Evolutionary conservation across 2,113 vertebrate species (phyloP), one percentile per base, ranked within the genome.

Genomic region (Asarcornis scutulata): DNA sequence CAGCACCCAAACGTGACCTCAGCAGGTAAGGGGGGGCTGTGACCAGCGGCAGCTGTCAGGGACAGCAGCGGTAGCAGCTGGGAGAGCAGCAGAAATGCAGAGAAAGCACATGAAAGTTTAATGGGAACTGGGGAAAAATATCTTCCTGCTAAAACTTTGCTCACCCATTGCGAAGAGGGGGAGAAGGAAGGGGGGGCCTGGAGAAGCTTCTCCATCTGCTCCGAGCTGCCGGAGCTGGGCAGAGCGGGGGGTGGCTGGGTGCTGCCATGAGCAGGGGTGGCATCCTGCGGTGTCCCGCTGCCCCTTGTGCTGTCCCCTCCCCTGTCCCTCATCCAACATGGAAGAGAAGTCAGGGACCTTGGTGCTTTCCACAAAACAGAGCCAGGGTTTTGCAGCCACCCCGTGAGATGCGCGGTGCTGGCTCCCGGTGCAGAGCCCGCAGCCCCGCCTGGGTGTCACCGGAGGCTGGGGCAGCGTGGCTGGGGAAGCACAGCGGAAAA

Each of bases 331-430:
- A 11, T 40, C 34, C 58, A 5, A 31, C 58, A 17, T 0, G 2
- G 5, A 23, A 50, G 22, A 50, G 22, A 50, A 23, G 46, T 48
- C 21, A 50, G 48, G 17, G 48, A 50, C 48, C 48, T 8, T 9
- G 1, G 14, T 23, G 59, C 44, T 32, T 55, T 6, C 64, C 52
- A 38, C 40, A 34, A 3, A 68, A 27, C 2, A 0, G 22, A 11
- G 26, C 29, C 53, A 1, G 2, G 1, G 20, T 50, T 50, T 6
- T 22, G 22, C 42, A 77, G 74, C 64, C 1, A 0, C 13, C 32
- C 67, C 0, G 2, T 2, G 1, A 11, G 75, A 14, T 1, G 23
- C 1, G 2, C 0, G 15, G 16, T 17, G 17, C 36, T 21, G 25
- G 36, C 62, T 62, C 59, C 31, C 25, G 13, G 53, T 55, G 53